Base-by-base conservation (phyloP, 1,140 invertebrate genomes). In the Neotoxoptera formosana region DNA sequence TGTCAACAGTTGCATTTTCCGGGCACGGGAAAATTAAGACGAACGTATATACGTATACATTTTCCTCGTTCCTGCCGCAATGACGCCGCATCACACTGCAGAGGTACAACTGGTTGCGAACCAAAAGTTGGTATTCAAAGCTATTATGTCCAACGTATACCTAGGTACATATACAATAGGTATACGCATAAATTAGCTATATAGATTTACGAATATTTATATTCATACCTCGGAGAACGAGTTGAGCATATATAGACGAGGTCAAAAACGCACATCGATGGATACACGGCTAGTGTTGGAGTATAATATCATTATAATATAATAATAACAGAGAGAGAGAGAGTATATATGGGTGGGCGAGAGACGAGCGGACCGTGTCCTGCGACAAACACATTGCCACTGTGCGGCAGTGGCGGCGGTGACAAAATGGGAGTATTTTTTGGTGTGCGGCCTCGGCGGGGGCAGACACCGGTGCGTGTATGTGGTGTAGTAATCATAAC, bases 1-100 rank as follows among this genome's bases (percentile, higher is more conserved):
- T 83, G 91, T 93, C 81, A 93, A 93, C 91, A 93, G 23, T n/a
- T 8, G 91, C 86, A 14, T 93, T 93, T 93, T 86, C 91, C 91
- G 81, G 34, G 25, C n/a, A 87, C 86, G 9, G n/a, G 56, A 53
- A 90, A 90, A 90, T 67, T 67, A 90, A 90, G 53, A 90, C 7
- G 17, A 90, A 60, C 45, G 56, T 89, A 88, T 48, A 53, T 14
- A 60, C 45, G 56, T 89, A 88, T 48, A 53, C 25, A 89, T 89
- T 89, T 89, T 56, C 88, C 51, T 41, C 48, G 14, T 34, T n/a
- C n/a, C n/a, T n/a, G n/a, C n/a, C n/a, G n/a, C n/a, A 7, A 34
- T 41, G 4, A 41, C 60, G 30, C n/a, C 60, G n/a, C n/a, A n/a
- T n/a, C n/a, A 76, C 1, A 7, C 14, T 14, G 3, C 17, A 14